These are phyloP conservation scores for Osmoderma eremita DNA, from an alignment of 2,888 invertebrate genomes.

Conservation along the genomic window DNA sequence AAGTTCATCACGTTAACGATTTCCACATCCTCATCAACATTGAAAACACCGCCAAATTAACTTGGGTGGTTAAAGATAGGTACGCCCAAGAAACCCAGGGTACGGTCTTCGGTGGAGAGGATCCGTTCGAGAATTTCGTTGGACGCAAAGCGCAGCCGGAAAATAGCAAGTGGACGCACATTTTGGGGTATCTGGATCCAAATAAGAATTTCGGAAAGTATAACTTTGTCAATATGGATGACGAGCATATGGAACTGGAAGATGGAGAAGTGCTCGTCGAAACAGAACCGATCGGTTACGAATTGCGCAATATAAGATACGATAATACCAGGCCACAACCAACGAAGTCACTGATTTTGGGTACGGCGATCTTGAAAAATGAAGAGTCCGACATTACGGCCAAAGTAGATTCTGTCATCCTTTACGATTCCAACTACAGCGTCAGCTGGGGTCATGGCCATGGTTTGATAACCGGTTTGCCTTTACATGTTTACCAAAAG, in stretches of 20 bases:
- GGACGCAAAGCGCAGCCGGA: constrained; percentile 53
- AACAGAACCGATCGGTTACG: constrained; percentile 81
- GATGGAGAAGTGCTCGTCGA: constrained; percentile 83
- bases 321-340: constrained; percentile 61
- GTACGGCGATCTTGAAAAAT: constrained; percentile 63
- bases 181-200: constrained; percentile 78
- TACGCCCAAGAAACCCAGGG: constrained; percentile 75
- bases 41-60: constrained; percentile 79
- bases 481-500: constrained; percentile 70
- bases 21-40: constrained; percentile 82
- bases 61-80: constrained; percentile 81
- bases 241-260: constrained; percentile 68
- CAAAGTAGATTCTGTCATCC: constrained; percentile 77
- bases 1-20: constrained; percentile 66
- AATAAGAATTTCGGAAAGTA: constrained; percentile 74
- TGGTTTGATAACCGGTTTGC: constrained; percentile 77
- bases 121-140: constrained; percentile 56
- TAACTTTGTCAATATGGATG: constrained; percentile 72
- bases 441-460: constrained; percentile 84
- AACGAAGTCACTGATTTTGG: constrained; percentile 57
- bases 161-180: constrained; percentile 65
- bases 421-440: constrained; percentile 75
- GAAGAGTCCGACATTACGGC: constrained; percentile 63
- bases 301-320: constrained; percentile 67
- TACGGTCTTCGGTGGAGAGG: constrained; percentile 71